These are phyloP conservation scores for Schlechtendalia chinensis DNA, from an alignment of 1,140 invertebrate genomes.

Conservation along the genomic window DNA sequence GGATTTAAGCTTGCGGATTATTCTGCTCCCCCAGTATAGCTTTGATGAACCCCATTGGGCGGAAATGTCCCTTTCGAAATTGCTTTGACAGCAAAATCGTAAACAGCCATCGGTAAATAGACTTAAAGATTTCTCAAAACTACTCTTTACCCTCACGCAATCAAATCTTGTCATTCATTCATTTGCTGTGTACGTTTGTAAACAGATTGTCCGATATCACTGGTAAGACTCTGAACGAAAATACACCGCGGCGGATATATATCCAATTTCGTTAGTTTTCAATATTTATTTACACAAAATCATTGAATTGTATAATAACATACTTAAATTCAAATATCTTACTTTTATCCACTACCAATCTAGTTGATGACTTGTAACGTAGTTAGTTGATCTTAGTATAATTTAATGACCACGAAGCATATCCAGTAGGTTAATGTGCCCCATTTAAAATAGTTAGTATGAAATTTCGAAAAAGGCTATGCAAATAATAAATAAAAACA, in stretches of 20 bases:
- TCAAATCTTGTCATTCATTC: constrained; percentile 21
- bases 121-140: constrained; percentile 29
- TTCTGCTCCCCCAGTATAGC: constrained; percentile 23
- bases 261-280: not conserved
- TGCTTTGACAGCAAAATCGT: constrained; percentile 36
- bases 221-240: constrained; percentile 10
- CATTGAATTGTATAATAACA: too few relatives aligned
- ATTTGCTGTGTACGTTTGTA: constrained; percentile 10
- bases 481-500: too few relatives aligned
- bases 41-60: constrained; percentile 28
- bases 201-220: constrained; percentile 18
- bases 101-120: constrained; percentile 46
- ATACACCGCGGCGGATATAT: not conserved
- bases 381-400: too few relatives aligned
- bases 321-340: too few relatives aligned
- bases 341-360: too few relatives aligned
- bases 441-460: not conserved
- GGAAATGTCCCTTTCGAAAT: constrained; percentile 9
- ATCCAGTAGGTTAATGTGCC: too few relatives aligned
- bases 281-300: not conserved
- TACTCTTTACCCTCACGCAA: constrained; percentile 28
- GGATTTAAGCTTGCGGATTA: constrained; percentile 23
- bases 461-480: not conserved
- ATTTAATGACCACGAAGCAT: too few relatives aligned
- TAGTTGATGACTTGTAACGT: too few relatives aligned